Percentiles rank a stretch among this genome's conserved stretches.
phyloP scores from a whole-genome alignment of 2,113 vertebrate species.

The Odontesthes bonariensis region DNA sequence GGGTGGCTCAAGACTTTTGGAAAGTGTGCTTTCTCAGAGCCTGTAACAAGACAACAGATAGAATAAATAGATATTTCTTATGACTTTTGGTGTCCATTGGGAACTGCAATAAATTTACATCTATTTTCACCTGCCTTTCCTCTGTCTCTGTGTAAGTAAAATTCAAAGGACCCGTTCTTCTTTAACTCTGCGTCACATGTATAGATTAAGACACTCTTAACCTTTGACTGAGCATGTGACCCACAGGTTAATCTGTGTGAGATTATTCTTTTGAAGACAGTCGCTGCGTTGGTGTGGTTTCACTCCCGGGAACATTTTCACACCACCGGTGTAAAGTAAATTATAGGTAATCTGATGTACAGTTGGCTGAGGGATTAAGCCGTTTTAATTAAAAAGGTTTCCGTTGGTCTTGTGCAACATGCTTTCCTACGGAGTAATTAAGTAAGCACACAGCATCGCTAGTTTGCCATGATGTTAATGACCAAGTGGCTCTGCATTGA shows the following conservation, averaged over 20 bases:
- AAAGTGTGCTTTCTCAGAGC: constrained; percentile 6
- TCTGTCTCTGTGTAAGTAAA: background rate
- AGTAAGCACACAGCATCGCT: background rate
- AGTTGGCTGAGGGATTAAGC: constrained; percentile 19
- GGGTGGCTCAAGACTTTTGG: too few species aligned
- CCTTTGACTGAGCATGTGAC: constrained; percentile 2
- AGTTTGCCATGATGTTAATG: constrained; percentile 11
- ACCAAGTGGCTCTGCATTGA: constrained; percentile 9
- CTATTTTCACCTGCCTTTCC: background rate
- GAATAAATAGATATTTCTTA: constrained; percentile 19
- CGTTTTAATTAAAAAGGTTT: background rate
- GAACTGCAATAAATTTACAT: constrained; percentile 15
- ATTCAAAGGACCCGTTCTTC: background rate
- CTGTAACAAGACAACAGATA: constrained; percentile 31
- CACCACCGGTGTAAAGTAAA: constrained; percentile 1
- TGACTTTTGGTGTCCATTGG: background rate
- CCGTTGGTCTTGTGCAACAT: constrained; percentile 3
- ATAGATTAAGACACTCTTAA: constrained; percentile 33
- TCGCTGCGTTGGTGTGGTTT: background rate
- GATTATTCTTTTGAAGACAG: constrained; percentile 27
- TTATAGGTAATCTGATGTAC: constrained; percentile 6
- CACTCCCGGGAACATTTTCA: constrained; percentile 29
- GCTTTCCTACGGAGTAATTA: constrained; percentile 3
- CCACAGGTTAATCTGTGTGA: constrained; percentile 49
- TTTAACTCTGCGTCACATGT: constrained; percentile 22